Conservation (phyloP, 2,888 invertebrate species). For the Sminthurides aquaticus region DNA sequence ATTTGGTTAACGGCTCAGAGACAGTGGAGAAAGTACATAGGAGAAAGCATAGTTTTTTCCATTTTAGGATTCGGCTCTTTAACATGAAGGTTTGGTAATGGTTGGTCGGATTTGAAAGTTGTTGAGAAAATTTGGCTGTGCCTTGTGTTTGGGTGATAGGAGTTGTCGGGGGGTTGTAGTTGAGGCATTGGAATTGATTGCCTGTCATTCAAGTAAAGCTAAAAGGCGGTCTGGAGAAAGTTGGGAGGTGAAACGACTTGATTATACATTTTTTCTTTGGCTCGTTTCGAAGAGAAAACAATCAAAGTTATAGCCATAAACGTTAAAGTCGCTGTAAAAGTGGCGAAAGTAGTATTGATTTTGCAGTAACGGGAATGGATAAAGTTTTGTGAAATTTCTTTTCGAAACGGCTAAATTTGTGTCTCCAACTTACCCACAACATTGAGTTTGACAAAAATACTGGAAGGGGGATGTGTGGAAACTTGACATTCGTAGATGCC, state of each 20-base stretch:
- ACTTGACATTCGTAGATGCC: slow-evolving; percentile 50
- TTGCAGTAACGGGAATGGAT: background rate
- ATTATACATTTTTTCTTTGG: background rate
- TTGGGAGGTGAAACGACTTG: slow-evolving; percentile 7
- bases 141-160: too few relatives aligned
- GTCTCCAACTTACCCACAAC: slow-evolving; percentile 49
- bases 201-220: slow-evolving; percentile 4
- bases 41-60: too few relatives aligned
- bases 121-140: too few relatives aligned
- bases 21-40: too few relatives aligned
- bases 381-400: slow-evolving; percentile 2
- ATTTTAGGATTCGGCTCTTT: too few relatives aligned
- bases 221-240: background rate
- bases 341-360: slow-evolving; percentile 2
- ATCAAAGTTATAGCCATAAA: slow-evolving; percentile 3
- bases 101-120: too few relatives aligned
- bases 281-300: background rate
- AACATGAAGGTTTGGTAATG: too few relatives aligned
- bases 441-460: slow-evolving; percentile 47
- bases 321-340: background rate
- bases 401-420: slow-evolving; percentile 3
- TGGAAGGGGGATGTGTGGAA: slow-evolving; percentile 49
- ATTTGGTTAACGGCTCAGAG: too few relatives aligned
- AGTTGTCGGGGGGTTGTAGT: background rate
- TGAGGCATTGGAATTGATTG: background rate